phyloP scores from a whole-genome alignment of 1,140 invertebrate genomes.

The Drosophila lini region DNA sequence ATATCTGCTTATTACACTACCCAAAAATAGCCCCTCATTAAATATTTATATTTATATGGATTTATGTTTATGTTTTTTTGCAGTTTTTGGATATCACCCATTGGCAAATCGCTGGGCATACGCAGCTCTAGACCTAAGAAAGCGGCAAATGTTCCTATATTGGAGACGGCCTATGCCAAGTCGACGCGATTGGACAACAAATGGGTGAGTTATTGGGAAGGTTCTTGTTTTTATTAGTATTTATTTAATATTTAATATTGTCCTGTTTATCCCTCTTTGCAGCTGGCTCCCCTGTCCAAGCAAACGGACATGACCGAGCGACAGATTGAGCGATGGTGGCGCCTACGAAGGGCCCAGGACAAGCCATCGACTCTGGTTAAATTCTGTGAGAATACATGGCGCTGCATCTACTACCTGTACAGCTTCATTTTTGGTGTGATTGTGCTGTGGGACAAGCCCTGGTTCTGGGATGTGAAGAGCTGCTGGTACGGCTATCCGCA shows the following conservation, averaged over 20 bases:
- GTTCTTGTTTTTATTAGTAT: too few species aligned
- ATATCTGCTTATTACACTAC: neutral
- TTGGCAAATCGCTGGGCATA: constrained; percentile 91
- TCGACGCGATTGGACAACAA: constrained; percentile 90
- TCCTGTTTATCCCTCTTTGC: constrained; percentile 49
- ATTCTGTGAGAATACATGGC: constrained; percentile 96
- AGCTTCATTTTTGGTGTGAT: constrained; percentile 93
- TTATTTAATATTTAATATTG: neutral
- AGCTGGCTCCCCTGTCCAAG: constrained; percentile 92
- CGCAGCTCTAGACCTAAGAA: constrained; percentile 91
- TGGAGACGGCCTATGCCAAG: constrained; percentile 90
- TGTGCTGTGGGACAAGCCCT: constrained; percentile 96
- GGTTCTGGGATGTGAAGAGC: constrained; percentile 96
- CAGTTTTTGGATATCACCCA: constrained; percentile 91
- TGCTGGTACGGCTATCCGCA: constrained; percentile 94
- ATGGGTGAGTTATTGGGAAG: constrained; percentile 86
- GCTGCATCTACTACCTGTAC: constrained; percentile 93
- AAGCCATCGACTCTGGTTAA: constrained; percentile 95
- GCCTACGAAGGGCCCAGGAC: constrained; percentile 91
- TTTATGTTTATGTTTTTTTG: constrained; percentile 66
- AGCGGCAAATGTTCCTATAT: constrained; percentile 88
- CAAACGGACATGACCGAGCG: constrained; percentile 94
- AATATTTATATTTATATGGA: neutral
- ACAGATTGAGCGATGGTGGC: constrained; percentile 95
- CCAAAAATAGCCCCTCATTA: constrained; percentile 2